phyloP scores from a whole-genome alignment of 1,140 invertebrate species.

The Octopus sinensis region DNA sequence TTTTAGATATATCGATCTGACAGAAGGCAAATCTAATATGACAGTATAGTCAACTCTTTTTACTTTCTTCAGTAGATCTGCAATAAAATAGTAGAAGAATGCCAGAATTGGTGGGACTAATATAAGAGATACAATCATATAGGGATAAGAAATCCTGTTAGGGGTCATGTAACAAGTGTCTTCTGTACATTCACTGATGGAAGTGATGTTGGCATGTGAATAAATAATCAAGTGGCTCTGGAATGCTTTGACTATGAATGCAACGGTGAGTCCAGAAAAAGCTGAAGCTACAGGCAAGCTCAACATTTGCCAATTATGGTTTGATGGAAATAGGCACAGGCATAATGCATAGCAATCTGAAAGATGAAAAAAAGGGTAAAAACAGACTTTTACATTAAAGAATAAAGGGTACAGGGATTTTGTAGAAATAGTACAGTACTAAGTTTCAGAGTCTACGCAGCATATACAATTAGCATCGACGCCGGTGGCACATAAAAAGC shows the following conservation, averaged over 20 bases:
- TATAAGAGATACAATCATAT: slow-evolving; percentile 19
- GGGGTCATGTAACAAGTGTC: neutral
- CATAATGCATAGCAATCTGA: neutral
- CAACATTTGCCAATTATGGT: neutral
- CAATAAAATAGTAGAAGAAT: slow-evolving; percentile 20
- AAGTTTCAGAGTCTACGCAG: no score
- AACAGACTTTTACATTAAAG: no score
- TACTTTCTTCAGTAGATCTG: neutral
- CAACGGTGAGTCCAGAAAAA: slow-evolving; percentile 19
- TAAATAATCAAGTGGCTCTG: neutral
- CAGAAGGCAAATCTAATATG: neutral
- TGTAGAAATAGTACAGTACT: no score
- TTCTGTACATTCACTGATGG: neutral
- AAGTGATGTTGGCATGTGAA: neutral
- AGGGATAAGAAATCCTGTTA: slow-evolving; percentile 13
- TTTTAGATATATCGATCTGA: neutral
- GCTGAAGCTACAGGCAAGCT: slow-evolving; percentile 18
- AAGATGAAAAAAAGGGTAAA: neutral
- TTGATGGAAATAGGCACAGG: neutral
- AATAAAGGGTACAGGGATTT: no score
- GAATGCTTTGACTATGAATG: slow-evolving; percentile 24
- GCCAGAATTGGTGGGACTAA: slow-evolving; percentile 17
- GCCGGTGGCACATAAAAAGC: no score
- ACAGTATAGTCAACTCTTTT: neutral
- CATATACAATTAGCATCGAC: no score